These are phyloP conservation scores for Delphinapterus leucas DNA, from an alignment of 2,113 vertebrate genomes.

Conservation along the genomic window DNA sequence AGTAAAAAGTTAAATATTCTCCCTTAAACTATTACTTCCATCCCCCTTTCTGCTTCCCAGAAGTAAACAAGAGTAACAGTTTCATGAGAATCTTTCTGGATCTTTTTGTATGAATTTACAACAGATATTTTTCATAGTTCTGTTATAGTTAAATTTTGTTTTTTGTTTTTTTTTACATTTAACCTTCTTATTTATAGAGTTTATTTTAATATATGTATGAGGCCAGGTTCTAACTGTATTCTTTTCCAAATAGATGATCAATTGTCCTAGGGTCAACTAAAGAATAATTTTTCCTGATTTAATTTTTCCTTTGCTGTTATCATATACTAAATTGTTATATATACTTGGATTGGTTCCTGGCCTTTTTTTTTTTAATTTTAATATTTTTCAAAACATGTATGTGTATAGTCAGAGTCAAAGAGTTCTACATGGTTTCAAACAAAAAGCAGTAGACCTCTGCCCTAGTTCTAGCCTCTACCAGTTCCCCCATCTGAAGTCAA, in stretches of 20 bases:
- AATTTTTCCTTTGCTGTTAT: neutral
- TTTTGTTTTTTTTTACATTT: neutral
- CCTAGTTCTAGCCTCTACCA: neutral
- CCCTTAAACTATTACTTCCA: neutral
- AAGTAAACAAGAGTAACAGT: neutral
- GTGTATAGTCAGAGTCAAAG: neutral
- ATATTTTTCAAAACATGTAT: neutral
- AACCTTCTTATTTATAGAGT: neutral
- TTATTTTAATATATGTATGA: slow-evolving; percentile 33
- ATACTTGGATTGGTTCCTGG: neutral
- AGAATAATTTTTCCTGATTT: slow-evolving; percentile 4
- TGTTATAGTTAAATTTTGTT: neutral
- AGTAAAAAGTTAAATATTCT: neutral
- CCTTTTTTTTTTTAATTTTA: neutral
- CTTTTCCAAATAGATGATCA: neutral
- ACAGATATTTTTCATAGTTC: neutral
- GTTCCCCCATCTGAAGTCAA: neutral
- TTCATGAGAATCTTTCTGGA: neutral
- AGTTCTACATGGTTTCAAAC: neutral
- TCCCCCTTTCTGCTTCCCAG: neutral
- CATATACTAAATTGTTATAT: neutral
- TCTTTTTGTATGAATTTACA: slow-evolving; percentile 6
- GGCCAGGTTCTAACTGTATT: neutral
- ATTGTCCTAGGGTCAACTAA: neutral
- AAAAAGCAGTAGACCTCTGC: neutral